Evolutionary conservation across 2,113 vertebrate genomes (phyloP).

Genomic region (Ammodramus savannarum): DNA sequence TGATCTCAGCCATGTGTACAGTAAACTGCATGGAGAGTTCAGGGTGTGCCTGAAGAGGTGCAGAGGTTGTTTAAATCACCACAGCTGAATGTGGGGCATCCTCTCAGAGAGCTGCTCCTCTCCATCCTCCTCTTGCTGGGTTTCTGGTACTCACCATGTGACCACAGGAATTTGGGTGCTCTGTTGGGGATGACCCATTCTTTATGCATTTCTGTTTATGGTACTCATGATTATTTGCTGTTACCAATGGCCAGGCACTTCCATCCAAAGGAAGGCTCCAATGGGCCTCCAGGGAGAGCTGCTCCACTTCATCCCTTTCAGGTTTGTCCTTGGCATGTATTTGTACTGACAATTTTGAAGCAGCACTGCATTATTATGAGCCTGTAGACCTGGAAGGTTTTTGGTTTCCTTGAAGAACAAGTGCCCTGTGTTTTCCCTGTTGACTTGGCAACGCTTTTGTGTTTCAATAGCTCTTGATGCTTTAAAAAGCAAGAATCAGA

Average conservation of each 20-base stretch:
- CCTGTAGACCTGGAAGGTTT: not conserved
- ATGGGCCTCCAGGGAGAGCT: not conserved
- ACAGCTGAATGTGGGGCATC: not conserved
- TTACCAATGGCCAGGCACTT: not conserved
- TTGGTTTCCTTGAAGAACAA: not conserved
- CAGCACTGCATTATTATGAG: accelerated
- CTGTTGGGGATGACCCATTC: not conserved
- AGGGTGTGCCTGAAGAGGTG: accelerated
- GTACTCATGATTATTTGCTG: accelerated
- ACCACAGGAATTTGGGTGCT: not conserved
- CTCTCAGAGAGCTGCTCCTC: not conserved
- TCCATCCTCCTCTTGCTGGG: not conserved
- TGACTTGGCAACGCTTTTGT: not conserved
- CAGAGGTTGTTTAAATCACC: not conserved
- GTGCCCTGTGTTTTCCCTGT: not conserved
- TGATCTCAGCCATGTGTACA: not conserved
- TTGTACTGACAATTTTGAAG: not conserved
- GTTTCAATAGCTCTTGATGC: not conserved
- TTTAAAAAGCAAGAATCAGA: not conserved
- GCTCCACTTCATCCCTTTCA: not conserved
- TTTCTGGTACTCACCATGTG: not conserved
- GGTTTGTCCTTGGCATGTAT: not conserved
- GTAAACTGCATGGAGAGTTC: not conserved
- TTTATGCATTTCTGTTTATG: not conserved
- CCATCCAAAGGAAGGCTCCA: no score